A percentile compares a stretch with the other conserved stretches of the same genome.
Conservation (phyloP, 2,113 vertebrate species). For the Prunella fulvescens region DNA sequence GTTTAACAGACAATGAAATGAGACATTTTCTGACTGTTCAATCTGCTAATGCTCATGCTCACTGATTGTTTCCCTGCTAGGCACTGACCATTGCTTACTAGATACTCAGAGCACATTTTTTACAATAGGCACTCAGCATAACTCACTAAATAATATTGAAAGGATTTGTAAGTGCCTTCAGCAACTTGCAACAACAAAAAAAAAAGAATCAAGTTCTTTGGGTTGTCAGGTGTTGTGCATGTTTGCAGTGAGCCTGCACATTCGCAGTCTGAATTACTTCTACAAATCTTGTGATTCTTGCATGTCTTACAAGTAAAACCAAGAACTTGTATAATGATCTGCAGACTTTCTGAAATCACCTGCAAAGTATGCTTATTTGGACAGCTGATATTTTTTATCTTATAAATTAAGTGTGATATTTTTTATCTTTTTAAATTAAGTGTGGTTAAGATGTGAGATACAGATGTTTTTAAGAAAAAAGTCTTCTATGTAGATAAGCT, state of each 20-base stretch:
- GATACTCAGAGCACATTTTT: background rate
- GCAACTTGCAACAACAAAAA: background rate
- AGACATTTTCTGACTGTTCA: background rate
- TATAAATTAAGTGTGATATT: background rate
- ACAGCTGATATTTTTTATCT: background rate
- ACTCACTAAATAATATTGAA: background rate
- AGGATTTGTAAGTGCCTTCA: background rate
- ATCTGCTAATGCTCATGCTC: background rate
- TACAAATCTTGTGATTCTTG: background rate
- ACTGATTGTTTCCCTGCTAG: background rate
- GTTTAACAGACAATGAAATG: background rate
- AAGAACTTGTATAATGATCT: background rate
- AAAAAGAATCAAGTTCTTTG: background rate
- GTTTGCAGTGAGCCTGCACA: background rate
- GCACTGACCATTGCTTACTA: background rate
- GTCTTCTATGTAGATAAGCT: background rate
- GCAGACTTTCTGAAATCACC: background rate
- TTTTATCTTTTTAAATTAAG: background rate
- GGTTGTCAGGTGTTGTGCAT: background rate
- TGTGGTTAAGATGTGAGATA: background rate
- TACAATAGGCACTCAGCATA: background rate
- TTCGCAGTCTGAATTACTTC: fast-evolving
- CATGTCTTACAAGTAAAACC: background rate
- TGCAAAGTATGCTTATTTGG: background rate
- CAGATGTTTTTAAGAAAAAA: background rate